Base-by-base conservation (phyloP, 2,113 vertebrate genomes). In the Epinephelus fuscoguttatus region DNA sequence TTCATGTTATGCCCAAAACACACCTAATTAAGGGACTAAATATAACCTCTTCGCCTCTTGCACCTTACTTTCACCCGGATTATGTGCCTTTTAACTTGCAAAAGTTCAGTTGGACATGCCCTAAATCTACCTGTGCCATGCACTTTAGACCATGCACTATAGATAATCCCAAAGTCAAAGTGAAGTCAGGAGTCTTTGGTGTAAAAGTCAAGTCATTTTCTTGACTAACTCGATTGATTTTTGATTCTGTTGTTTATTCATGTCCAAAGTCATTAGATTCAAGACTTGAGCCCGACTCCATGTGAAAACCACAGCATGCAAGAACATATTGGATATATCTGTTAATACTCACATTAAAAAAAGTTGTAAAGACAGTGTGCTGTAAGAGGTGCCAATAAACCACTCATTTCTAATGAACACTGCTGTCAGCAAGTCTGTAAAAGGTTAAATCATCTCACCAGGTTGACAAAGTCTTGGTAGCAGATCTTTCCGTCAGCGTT, bases 381-480 rank as follows among this genome's bases (percentile, higher is more conserved):
- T 30, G 30, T 30, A 15, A 45, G 30, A 23, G 10, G 21, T 50
- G 19, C n/a, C n/a, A 66, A n/a, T 53, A 49, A 40, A 37, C 1
- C 10, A 21, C 6, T 21, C n/a, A 53, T 53, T 56, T 62, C 11
- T 4, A 0, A 15, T 62, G 6, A 45, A 57, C 5, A 47, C 14
- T 47, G n/a, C 45, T 50, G 15, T 80, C 60, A 62, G 21, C 12
- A 30, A 70, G 37, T 40, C 33, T 30, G n/a, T 23, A 42, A 74
- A 75, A 30, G 30, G 49, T 73, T 17, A 37, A 60, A 84, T 64
- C 27, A 47, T 85, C 97, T 99, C 92, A 99, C 98, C 97, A 99
- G 96, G 93, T 97, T 99, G 92, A 97, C 96, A 75, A 99, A 99
- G 89, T 99, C 97, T 94, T 99, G 98, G 94, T 99, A 99, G 93